Percentiles rank a stretch among this genome's conserved stretches.
phyloP scores from a whole-genome alignment of 2,113 vertebrate species.

The Gobiocypris rarus region DNA sequence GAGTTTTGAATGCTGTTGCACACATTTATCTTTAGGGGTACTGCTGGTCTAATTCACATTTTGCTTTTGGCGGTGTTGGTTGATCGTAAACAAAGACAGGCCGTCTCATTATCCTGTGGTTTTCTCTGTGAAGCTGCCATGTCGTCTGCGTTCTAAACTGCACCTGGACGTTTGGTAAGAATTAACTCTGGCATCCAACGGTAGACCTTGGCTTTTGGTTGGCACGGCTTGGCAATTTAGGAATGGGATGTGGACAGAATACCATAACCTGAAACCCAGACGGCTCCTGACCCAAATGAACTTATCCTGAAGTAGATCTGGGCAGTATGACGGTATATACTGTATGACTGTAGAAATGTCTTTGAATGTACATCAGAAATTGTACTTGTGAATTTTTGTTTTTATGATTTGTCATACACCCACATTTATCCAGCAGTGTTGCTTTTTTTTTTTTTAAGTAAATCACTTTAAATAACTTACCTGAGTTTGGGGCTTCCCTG shows the following conservation, averaged over 20 bases:
- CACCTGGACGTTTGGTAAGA: constrained; percentile 40
- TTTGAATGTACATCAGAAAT: not conserved
- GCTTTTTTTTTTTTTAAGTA: not conserved
- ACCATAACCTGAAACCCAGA: not conserved
- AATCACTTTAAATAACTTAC: constrained; percentile 54
- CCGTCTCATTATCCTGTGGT: constrained; percentile 22
- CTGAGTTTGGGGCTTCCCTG: constrained; percentile 67
- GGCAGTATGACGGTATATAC: not conserved
- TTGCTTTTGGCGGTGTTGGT: constrained; percentile 33
- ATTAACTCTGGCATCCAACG: constrained; percentile 23
- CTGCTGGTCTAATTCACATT: constrained; percentile 29
- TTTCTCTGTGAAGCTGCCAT: constrained; percentile 34
- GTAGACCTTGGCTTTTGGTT: constrained; percentile 31
- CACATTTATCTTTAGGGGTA: constrained; percentile 27
- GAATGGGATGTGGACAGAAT: constrained; percentile 10
- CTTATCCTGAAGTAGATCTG: not conserved
- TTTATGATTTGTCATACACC: too few relatives aligned
- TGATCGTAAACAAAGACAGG: constrained; percentile 43
- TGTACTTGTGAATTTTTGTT: too few relatives aligned
- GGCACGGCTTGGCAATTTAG: constrained; percentile 6
- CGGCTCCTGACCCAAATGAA: not conserved
- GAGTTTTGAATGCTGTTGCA: constrained; percentile 25
- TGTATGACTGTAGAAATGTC: not conserved
- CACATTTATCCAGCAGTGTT: not conserved
- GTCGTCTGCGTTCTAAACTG: constrained; percentile 1